Evolutionary conservation across 2,797 vertebrate genomes (phyloP), one percentile per base, ranked within the genome.

Genomic region (Salarias fasciatus): DNA sequence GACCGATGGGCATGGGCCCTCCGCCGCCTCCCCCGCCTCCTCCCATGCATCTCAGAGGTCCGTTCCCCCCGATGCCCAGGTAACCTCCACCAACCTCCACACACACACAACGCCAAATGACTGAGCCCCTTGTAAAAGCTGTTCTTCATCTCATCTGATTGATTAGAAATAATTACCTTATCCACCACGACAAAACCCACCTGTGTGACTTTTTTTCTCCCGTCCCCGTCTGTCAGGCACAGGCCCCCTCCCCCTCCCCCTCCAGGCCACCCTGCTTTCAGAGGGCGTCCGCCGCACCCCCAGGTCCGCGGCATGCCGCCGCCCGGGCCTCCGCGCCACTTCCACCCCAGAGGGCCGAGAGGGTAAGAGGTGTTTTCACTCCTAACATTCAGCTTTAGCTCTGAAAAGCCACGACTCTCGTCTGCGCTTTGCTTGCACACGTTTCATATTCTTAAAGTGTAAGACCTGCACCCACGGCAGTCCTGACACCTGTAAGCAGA

Each of bases 61-160:
- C 83, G 45, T 92, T 89, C 49, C 87, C 87, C 44, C 91, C 86
- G 30, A 88, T 92, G 87, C 85, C 53, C 55, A 91, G 92, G 92
- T 91, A 80, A 69, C 10, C 1, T 5, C 18, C 18, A 24, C 18
- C 18, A 24, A 24, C 18, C 3, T n/a, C n/a, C n/a, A n/a, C n/a
- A n/a, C n/a, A n/a, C n/a, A n/a, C n/a, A n/a, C n/a, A n/a, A n/a
- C n/a, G n/a, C n/a, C n/a, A n/a, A n/a, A n/a, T n/a, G n/a, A n/a
- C n/a, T n/a, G n/a, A n/a, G n/a, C n/a, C n/a, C n/a, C n/a, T n/a
- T 11, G 4, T 48, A 15, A 38, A 31, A 31, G 30, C n/a, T n/a
- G n/a, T n/a, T n/a, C n/a, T n/a, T n/a, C n/a, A n/a, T n/a, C n/a
- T n/a, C n/a, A n/a, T n/a, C n/a, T n/a, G n/a, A n/a, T n/a, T n/a